Evolutionary conservation across 2,797 vertebrate species (phyloP).

Genomic region (Meda fulgida): DNA sequence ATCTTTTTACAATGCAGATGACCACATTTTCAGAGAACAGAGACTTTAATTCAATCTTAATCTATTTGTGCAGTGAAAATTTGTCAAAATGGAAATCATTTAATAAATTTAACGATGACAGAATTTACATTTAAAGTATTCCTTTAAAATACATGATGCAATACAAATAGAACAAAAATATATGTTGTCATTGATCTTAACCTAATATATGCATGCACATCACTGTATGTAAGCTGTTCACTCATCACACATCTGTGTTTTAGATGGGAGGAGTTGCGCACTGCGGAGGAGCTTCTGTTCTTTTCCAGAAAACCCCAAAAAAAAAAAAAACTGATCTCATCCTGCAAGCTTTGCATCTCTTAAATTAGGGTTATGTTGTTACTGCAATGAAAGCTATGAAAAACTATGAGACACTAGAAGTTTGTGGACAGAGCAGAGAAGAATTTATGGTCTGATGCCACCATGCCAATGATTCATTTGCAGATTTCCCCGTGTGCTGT

Average conservation of each 20-base stretch:
- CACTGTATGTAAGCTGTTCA: too few relatives aligned
- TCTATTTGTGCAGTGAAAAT: background rate
- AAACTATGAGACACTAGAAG: background rate
- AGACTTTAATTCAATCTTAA: background rate
- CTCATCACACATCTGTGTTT: constrained; percentile 12
- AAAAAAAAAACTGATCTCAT: background rate
- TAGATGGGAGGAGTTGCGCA: background rate
- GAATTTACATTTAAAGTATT: background rate
- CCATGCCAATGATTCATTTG: constrained; percentile 31
- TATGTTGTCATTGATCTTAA: too few relatives aligned
- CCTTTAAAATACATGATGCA: background rate
- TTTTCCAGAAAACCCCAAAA: constrained; percentile 8
- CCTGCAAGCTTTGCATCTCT: constrained; percentile 21
- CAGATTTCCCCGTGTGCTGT: constrained; percentile 16
- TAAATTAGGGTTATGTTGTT: constrained; percentile 30
- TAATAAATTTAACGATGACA: background rate
- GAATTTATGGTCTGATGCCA: constrained; percentile 41
- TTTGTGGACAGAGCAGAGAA: constrained; percentile 3
- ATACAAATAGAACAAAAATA: background rate
- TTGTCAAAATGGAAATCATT: background rate
- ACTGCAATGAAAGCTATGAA: constrained; percentile 26
- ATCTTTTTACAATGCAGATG: background rate
- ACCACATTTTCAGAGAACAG: background rate
- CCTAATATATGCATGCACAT: background rate
- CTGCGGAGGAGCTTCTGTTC: constrained; percentile 14